Conservation (phyloP, 2,888 invertebrate species). For the Monochamus alternatus region DNA sequence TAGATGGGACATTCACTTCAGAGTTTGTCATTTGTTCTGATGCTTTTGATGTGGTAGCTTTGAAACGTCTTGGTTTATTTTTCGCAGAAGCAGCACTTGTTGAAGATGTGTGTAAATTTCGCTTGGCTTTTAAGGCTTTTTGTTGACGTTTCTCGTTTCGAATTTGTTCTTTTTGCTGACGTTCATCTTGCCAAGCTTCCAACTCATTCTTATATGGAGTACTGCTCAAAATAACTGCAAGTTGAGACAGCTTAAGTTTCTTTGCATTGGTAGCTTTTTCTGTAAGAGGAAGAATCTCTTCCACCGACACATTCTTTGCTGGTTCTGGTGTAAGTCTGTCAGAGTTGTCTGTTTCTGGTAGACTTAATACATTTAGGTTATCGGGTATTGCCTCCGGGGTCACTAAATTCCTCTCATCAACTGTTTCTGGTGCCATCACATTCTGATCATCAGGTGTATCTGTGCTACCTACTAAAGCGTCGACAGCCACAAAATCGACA, state of each 20-base stretch:
- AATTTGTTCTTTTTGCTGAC: not conserved
- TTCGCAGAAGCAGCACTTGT: too few relatives aligned
- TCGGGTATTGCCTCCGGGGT: too few relatives aligned
- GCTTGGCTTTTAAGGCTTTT: not conserved
- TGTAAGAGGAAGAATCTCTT: not conserved
- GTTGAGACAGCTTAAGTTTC: not conserved
- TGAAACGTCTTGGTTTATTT: too few relatives aligned
- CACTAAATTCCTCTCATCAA: too few relatives aligned
- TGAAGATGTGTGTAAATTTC: not conserved
- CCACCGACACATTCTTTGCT: too few relatives aligned
- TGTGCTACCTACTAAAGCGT: not conserved
- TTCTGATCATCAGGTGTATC: too few relatives aligned
- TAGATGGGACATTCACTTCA: not conserved
- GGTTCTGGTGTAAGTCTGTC: too few relatives aligned
- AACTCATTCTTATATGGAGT: not conserved
- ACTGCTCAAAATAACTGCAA: not conserved
- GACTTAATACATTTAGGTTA: too few relatives aligned
- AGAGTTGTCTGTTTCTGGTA: too few relatives aligned
- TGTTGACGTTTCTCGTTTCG: not conserved
- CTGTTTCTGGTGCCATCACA: too few relatives aligned
- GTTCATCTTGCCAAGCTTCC: not conserved
- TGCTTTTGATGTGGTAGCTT: conserved; percentile 3
- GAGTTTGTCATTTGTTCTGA: not conserved
- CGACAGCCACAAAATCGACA: not conserved
- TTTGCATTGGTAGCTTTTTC: not conserved